Evolutionary conservation across 2,113 vertebrate genomes (phyloP).

Genomic region (Polyodon spathula): DNA sequence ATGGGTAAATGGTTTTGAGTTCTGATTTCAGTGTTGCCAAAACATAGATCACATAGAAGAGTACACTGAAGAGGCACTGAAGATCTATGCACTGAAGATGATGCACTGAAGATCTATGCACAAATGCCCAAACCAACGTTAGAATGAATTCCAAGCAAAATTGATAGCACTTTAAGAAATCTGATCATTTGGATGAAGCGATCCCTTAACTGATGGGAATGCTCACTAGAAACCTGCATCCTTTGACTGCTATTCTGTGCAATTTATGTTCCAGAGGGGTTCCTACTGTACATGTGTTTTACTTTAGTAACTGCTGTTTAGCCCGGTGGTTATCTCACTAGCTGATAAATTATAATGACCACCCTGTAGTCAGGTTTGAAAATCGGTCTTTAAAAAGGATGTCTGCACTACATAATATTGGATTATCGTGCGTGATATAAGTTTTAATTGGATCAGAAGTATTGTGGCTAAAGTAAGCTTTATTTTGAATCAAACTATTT

Average conservation of each 20-base stretch:
- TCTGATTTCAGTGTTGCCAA: too few species aligned
- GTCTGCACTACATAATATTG: too few species aligned
- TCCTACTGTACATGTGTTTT: slow-evolving; percentile 2
- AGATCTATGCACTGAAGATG: background rate
- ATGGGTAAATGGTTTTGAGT: too few species aligned
- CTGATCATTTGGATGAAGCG: slow-evolving; percentile 7
- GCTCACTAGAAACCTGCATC: background rate
- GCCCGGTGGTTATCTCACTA: background rate
- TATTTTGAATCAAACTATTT: too few species aligned
- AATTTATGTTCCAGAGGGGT: background rate
- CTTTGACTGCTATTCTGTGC: background rate
- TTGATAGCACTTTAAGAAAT: background rate
- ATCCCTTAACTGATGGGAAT: background rate
- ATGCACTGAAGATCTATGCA: background rate
- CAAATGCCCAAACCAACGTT: background rate
- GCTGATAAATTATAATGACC: background rate
- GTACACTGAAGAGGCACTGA: background rate
- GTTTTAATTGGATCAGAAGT: too few species aligned
- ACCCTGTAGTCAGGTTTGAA: background rate
- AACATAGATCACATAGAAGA: too few species aligned
- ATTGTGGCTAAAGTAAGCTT: too few species aligned
- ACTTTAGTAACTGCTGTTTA: background rate
- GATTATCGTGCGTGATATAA: too few species aligned
- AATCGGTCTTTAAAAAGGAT: background rate
- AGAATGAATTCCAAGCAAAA: background rate